These are phyloP conservation scores for Tarsius wallacei DNA, from an alignment of 2,797 vertebrate genomes.

Conservation along the genomic window DNA sequence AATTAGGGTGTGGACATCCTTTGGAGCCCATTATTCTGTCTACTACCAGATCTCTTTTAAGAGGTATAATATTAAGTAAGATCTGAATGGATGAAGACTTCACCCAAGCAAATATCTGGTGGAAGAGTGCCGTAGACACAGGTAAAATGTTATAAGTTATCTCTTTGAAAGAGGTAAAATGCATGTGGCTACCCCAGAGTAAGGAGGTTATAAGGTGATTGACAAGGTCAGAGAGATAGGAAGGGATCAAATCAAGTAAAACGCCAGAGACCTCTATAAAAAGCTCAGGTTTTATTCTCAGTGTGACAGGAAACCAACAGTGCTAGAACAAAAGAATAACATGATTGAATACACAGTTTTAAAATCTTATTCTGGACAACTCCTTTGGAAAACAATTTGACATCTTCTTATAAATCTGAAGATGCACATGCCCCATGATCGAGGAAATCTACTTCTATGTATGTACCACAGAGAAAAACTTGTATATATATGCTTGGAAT, in stretches of 20 bases:
- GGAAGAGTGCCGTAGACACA: not conserved
- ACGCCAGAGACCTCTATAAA: not conserved
- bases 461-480: not conserved
- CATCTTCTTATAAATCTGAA: not conserved
- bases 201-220: not conserved
- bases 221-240: not conserved
- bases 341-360: not conserved
- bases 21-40: not conserved
- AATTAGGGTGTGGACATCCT: not conserved
- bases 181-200: not conserved
- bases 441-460: not conserved
- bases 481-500: not conserved
- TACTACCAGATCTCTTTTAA: not conserved
- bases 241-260: not conserved
- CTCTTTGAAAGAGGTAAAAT: not conserved
- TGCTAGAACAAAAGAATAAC: not conserved
- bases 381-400: conserved; percentile 1
- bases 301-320: not conserved
- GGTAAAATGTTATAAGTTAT: not conserved
- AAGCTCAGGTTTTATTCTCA: not conserved
- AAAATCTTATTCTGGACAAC: not conserved
- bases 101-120: not conserved
- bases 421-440: not conserved
- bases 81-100: not conserved
- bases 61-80: not conserved